Percentiles rank a stretch among this genome's conserved stretches.
Conservation (phyloP, 2,888 invertebrate species). For the Dione vanillae region DNA sequence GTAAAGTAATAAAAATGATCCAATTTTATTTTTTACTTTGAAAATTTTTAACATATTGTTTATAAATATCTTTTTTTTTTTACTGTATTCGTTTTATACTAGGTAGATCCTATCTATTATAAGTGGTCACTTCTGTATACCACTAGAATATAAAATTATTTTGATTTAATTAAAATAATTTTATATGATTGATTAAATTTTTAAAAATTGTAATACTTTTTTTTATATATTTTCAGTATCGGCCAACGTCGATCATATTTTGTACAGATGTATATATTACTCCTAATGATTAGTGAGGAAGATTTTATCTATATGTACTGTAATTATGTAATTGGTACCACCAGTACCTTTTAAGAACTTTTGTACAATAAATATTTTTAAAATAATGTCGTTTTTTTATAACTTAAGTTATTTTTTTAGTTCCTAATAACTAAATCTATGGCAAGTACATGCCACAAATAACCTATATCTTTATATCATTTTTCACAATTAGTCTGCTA, state of each 20-base stretch:
- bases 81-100: background rate
- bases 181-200: background rate
- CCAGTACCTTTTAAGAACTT: slow-evolving; percentile 44
- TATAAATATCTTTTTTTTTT: too few relatives aligned
- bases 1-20: too few relatives aligned
- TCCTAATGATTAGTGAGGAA: slow-evolving; percentile 33
- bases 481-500: too few relatives aligned
- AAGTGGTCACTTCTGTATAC: background rate
- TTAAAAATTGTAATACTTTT: background rate
- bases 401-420: background rate
- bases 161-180: slow-evolving; percentile 8
- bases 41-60: too few relatives aligned
- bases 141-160: slow-evolving; percentile 3
- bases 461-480: too few relatives aligned
- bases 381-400: slow-evolving; percentile 7
- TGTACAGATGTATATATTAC: slow-evolving; percentile 50
- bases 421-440: background rate
- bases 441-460: background rate
- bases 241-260: slow-evolving; percentile 17
- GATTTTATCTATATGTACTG: slow-evolving; percentile 35
- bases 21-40: too few relatives aligned
- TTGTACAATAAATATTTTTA: slow-evolving; percentile 48
- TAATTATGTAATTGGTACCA: slow-evolving; percentile 37
- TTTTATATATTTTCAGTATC: background rate
- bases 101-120: slow-evolving; percentile 17